These are phyloP conservation scores for Synergus japonicus DNA, from an alignment of 2,888 invertebrate species.

Conservation along the genomic window DNA sequence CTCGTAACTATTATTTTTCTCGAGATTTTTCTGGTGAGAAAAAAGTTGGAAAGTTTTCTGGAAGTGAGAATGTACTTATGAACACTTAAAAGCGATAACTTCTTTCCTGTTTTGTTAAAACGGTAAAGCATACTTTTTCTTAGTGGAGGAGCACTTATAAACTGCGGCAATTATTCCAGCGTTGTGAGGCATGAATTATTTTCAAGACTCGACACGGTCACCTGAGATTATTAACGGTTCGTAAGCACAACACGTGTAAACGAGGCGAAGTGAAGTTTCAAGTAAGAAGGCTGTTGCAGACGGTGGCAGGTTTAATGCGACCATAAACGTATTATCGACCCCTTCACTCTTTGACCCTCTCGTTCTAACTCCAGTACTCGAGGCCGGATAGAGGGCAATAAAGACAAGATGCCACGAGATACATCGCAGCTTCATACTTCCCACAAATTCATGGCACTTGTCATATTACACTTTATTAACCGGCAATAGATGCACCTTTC, in stretches of 20 bases:
- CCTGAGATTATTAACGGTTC: slow-evolving; percentile 50
- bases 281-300: slow-evolving; percentile 48
- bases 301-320: slow-evolving; percentile 59
- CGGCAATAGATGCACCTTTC: neutral
- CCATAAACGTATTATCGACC: slow-evolving; percentile 61
- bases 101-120: neutral
- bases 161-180: slow-evolving; percentile 15
- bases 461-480: neutral
- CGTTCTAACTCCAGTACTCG: slow-evolving; percentile 45
- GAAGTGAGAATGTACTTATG: neutral
- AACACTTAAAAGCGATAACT: neutral
- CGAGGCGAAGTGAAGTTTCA: slow-evolving; percentile 40
- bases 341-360: slow-evolving; percentile 24
- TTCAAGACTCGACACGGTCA: slow-evolving; percentile 42
- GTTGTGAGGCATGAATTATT: slow-evolving; percentile 24
- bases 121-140: neutral
- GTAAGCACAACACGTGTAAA: slow-evolving; percentile 43
- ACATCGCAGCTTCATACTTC: slow-evolving; percentile 44
- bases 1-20: neutral
- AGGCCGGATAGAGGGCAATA: slow-evolving; percentile 52
- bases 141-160: slow-evolving; percentile 18
- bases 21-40: neutral
- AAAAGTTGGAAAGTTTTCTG: neutral
- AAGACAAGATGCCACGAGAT: slow-evolving; percentile 52
- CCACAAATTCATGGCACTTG: neutral